Conservation (phyloP, 2,113 vertebrate genomes). For the Zapus hudsonius region DNA sequence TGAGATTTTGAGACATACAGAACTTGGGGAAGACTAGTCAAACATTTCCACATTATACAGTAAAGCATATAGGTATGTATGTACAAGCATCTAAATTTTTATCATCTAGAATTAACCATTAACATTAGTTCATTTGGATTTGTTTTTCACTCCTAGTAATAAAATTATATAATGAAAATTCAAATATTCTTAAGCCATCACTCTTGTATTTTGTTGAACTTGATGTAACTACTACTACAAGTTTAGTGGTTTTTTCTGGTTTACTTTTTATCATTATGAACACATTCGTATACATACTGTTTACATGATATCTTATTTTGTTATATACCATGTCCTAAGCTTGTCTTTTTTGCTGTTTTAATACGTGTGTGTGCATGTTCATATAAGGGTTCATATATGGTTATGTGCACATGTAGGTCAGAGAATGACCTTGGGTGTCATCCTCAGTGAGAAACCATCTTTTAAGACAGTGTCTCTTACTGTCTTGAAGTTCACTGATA, state of each 20-base stretch:
- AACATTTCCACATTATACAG: neutral
- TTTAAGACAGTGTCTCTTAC: too few species aligned
- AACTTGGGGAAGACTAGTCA: neutral
- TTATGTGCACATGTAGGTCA: too few species aligned
- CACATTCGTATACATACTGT: neutral
- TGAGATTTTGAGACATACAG: slow-evolving; percentile 8
- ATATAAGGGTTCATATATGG: too few species aligned
- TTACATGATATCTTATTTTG: too few species aligned
- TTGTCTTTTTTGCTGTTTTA: too few species aligned
- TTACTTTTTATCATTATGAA: slow-evolving; percentile 22
- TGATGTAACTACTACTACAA: slow-evolving; percentile 2
- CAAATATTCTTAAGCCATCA: neutral
- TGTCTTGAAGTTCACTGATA: too few species aligned
- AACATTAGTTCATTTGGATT: slow-evolving; percentile 43
- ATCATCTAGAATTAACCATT: slow-evolving; percentile 20
- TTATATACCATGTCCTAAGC: too few species aligned
- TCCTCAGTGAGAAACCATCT: too few species aligned
- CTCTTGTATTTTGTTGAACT: slow-evolving; percentile 37
- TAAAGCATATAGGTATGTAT: neutral
- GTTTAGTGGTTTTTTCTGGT: slow-evolving; percentile 11
- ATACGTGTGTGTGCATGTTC: neutral
- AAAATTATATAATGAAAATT: slow-evolving; percentile 51
- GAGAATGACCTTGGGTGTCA: too few species aligned
- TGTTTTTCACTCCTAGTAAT: neutral
- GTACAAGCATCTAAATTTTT: slow-evolving; percentile 14